These are phyloP conservation scores for Heteropelma amictum DNA, from an alignment of 2,888 invertebrate species.

Conservation along the genomic window DNA sequence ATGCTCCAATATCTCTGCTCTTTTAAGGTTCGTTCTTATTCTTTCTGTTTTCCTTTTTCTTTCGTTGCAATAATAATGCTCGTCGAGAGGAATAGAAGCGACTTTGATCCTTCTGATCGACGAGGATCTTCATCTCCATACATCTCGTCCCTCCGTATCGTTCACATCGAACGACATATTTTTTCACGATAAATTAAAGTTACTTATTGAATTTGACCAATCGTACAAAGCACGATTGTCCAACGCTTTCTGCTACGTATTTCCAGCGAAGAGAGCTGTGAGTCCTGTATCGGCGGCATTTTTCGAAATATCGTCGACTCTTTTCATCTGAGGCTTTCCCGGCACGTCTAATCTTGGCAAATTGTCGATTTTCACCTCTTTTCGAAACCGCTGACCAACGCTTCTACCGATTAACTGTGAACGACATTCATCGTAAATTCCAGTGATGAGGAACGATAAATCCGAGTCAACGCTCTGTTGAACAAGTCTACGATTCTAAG, in stretches of 20 bases:
- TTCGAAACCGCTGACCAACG: slow-evolving; percentile 92
- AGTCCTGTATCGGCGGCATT: slow-evolving; percentile 71
- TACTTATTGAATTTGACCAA: slow-evolving; percentile 68
- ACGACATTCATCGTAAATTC: not conserved
- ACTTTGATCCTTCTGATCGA: not conserved
- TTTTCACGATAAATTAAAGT: slow-evolving; percentile 67
- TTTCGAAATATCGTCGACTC: slow-evolving; percentile 73
- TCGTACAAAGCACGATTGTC: slow-evolving; percentile 62
- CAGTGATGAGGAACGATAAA: no score
- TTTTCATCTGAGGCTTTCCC: slow-evolving; percentile 69
- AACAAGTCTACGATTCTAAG: no score
- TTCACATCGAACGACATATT: not conserved
- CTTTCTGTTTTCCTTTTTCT: not conserved
- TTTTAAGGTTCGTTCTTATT: not conserved
- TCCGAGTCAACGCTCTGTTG: no score
- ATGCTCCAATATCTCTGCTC: no score
- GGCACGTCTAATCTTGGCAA: slow-evolving; percentile 84
- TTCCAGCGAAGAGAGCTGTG: slow-evolving; percentile 74
- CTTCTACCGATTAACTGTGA: slow-evolving; percentile 88
- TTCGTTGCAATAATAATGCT: no score
- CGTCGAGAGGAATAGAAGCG: no score
- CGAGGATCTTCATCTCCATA: not conserved
- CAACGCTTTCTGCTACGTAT: slow-evolving; percentile 73
- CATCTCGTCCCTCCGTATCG: not conserved
- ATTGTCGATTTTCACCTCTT: slow-evolving; percentile 91